Evolutionary conservation across 2,797 vertebrate genomes (phyloP), one percentile per base, ranked within the genome.

Genomic region (Gadopsis bispinosus): DNA sequence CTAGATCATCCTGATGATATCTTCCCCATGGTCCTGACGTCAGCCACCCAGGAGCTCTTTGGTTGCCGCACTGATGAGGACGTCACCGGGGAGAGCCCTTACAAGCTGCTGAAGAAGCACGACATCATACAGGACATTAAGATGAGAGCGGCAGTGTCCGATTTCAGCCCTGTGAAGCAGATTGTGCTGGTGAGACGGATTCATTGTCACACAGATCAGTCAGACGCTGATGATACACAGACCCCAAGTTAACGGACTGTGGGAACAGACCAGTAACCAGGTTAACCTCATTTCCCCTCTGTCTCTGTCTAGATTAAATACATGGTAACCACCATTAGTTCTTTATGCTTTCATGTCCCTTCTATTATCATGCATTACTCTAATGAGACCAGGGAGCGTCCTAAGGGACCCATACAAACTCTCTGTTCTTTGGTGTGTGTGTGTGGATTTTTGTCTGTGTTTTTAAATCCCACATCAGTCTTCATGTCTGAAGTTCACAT

Each of bases 31-130:
- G 94, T 96, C 70, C 91, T 99, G 83, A 98, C 97, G 74, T 95
- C 93, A 65, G 95, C 93, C 82, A 98, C 98, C 10, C 98, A 99
- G 91, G 95, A 97, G 92, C 94, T 97, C 86, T 98, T 99, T 83
- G 91, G 84, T 3, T 98, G 97, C 75, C 83, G 84, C 20, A 48
- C 90, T 4, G 95, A 97, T 35, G 93, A 96, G 85, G 97, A 99
- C 20, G 72, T 99, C 75, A 97, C 96, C 0, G 91, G 88, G 37
- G 95, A 97, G 73, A 93, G 88, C 26, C 94, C 95, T 61, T 94
- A 96, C 93, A 98, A 96, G 89, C 92, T 97, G 62, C 90, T 99
- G 87, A 95, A 90, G 86, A 99, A 96, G 89, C 95, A 96, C n/a
- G 94, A 96, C 56, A 95, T 99, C 64, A 80, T 98, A 62, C 91